Conservation (phyloP, 2,888 invertebrate species). For the Octodonta nipae region DNA sequence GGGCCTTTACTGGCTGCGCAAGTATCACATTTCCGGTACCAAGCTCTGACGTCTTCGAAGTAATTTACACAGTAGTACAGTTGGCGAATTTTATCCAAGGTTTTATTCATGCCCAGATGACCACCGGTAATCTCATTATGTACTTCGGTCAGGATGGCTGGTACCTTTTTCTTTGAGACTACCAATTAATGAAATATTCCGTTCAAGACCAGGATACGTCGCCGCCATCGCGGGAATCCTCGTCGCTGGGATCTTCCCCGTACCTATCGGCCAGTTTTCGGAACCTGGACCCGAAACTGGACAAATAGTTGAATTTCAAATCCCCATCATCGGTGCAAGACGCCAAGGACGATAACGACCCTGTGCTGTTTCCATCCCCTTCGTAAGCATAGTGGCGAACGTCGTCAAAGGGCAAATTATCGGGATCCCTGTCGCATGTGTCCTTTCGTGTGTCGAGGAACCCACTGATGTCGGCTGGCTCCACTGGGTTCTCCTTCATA, state of each 20-base stretch:
- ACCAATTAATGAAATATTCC: too few relatives aligned
- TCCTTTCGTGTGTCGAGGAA: constrained; percentile 84
- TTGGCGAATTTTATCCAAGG: too few relatives aligned
- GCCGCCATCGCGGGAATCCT: constrained; percentile 61
- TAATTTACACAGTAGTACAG: too few relatives aligned
- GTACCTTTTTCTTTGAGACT: too few relatives aligned
- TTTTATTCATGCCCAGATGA: too few relatives aligned
- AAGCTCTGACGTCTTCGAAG: too few relatives aligned
- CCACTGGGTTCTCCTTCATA: constrained; percentile 40
- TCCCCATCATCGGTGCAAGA: constrained; percentile 55
- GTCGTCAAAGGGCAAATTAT: constrained; percentile 87
- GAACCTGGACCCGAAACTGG: constrained; percentile 92
- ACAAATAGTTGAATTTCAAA: constrained; percentile 85
- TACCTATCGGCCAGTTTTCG: constrained; percentile 88
- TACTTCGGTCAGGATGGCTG: too few relatives aligned
- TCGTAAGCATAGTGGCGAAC: constrained; percentile 96
- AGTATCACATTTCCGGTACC: too few relatives aligned
- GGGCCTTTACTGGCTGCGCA: too few relatives aligned
- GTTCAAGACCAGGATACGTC: constrained; percentile 82
- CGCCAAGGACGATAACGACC: constrained; percentile 82
- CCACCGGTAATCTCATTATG: too few relatives aligned
- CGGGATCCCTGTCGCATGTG: constrained; percentile 80
- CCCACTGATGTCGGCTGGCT: constrained; percentile 72
- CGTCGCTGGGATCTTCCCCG: constrained; percentile 75
- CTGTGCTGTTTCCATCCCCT: constrained; percentile 83